Conservation (phyloP, 2,888 invertebrate genomes). For the Lithophane semibrunnea region DNA sequence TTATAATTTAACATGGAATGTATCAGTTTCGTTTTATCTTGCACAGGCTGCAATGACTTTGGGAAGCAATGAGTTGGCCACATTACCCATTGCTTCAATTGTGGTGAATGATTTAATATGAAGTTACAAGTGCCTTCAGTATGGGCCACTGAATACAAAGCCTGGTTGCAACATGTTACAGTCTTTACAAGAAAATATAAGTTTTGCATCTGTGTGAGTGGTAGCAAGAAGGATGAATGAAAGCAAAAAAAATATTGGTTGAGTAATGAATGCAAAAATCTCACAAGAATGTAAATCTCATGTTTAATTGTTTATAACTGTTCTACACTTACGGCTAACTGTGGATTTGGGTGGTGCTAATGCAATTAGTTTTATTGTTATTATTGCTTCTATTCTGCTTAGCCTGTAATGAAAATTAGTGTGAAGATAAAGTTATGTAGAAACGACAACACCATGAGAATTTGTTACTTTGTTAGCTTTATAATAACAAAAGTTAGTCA, state of each 20-base stretch:
- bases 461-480: constrained; percentile 16
- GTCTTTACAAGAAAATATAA: constrained; percentile 36
- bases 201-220: constrained; percentile 20
- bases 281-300: constrained; percentile 30
- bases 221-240: neutral
- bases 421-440: constrained; percentile 16
- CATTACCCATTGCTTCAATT: neutral
- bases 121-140: neutral
- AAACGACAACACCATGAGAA: neutral
- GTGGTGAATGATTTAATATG: neutral
- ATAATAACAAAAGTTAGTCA: neutral
- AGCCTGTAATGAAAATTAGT: constrained; percentile 47
- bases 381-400: constrained; percentile 37
- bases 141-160: neutral
- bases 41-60: constrained; percentile 3
- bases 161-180: constrained; percentile 1
- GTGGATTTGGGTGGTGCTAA: constrained; percentile 27
- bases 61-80: neutral
- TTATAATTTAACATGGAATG: neutral
- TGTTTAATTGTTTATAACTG: constrained; percentile 28
- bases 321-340: constrained; percentile 43
- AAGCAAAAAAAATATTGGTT: neutral
- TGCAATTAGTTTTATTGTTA: constrained; percentile 25
- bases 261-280: neutral
- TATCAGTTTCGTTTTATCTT: constrained; percentile 6